Evolutionary conservation across 1,140 invertebrate genomes (phyloP).

Genomic region (Neodiprion pinetum): DNA sequence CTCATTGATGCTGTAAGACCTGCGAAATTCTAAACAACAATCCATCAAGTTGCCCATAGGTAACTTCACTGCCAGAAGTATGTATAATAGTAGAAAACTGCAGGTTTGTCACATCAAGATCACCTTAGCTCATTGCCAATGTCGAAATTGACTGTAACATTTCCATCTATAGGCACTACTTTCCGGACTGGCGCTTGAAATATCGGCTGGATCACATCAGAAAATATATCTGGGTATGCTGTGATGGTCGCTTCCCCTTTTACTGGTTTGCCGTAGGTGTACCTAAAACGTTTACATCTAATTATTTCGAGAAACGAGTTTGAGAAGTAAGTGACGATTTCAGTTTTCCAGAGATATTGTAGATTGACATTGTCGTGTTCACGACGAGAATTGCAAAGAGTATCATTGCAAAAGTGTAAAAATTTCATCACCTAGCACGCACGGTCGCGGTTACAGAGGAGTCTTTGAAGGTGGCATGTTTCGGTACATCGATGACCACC

Average conservation of each 20-base stretch:
- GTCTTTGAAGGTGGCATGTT: constrained; percentile 82
- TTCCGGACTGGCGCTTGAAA: constrained; percentile 78
- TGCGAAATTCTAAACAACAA: neutral
- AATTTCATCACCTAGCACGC: constrained; percentile 74
- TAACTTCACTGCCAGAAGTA: constrained; percentile 15
- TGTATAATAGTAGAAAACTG: constrained; percentile 10
- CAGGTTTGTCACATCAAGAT: constrained; percentile 24
- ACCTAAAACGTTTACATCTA: constrained; percentile 59
- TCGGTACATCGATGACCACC: constrained; percentile 80
- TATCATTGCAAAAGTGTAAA: constrained; percentile 11
- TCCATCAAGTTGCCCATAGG: neutral
- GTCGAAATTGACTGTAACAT: constrained; percentile 78
- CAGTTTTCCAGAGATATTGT: constrained; percentile 14
- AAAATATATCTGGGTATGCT: constrained; percentile 79
- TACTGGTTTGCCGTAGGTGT: constrained; percentile 84
- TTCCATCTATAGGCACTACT: constrained; percentile 82
- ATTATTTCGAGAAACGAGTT: constrained; percentile 20
- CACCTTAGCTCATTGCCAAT: constrained; percentile 72
- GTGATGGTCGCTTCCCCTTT: constrained; percentile 80
- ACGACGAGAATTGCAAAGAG: neutral
- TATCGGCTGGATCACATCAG: constrained; percentile 79
- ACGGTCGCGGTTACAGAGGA: constrained; percentile 79
- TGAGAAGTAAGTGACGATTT: neutral
- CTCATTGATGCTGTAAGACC: neutral
- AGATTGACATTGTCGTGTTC: neutral